Percentiles rank a stretch among this genome's conserved stretches.
Evolutionary conservation across 2,797 vertebrate genomes (phyloP).

Genomic region (Sebastes matsubarae): DNA sequence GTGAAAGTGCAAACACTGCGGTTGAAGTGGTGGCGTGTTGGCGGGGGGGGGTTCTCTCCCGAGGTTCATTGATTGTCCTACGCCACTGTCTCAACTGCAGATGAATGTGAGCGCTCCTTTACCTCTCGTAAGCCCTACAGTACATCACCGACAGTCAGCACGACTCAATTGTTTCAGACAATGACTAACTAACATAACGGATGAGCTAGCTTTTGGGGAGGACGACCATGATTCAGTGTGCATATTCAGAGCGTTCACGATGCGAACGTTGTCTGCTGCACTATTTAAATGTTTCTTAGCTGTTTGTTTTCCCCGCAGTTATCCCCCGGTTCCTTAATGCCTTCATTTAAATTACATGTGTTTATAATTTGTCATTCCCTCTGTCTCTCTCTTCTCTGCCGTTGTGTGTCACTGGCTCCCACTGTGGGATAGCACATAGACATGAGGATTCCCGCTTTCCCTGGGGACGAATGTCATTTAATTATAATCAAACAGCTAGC

Average conservation of each 20-base stretch:
- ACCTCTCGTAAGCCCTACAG: slow-evolving; percentile 12
- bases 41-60: neutral
- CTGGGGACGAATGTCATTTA: slow-evolving; percentile 84
- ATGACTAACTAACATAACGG: slow-evolving; percentile 29
- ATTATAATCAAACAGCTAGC: slow-evolving; percentile 89
- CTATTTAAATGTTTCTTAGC: slow-evolving; percentile 34
- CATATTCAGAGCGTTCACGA: slow-evolving; percentile 19
- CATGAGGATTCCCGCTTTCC: slow-evolving; percentile 76
- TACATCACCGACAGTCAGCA: slow-evolving; percentile 39
- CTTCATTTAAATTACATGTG: slow-evolving; percentile 74
- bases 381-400: slow-evolving; percentile 43
- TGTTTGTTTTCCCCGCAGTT: slow-evolving; percentile 72
- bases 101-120: slow-evolving; percentile 35
- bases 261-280: slow-evolving; percentile 17
- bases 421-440: slow-evolving; percentile 66
- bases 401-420: slow-evolving; percentile 71
- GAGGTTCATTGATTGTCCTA: slow-evolving; percentile 50
- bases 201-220: slow-evolving; percentile 21
- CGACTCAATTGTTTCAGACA: slow-evolving; percentile 24
- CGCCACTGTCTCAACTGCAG: slow-evolving; percentile 31
- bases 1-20: slow-evolving; percentile 55
- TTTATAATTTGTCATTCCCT: slow-evolving; percentile 78
- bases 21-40: slow-evolving; percentile 55
- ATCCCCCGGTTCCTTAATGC: slow-evolving; percentile 53
- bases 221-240: slow-evolving; percentile 15